phyloP scores from a whole-genome alignment of 2,888 invertebrate species.

The Liodrosophila aerea region DNA sequence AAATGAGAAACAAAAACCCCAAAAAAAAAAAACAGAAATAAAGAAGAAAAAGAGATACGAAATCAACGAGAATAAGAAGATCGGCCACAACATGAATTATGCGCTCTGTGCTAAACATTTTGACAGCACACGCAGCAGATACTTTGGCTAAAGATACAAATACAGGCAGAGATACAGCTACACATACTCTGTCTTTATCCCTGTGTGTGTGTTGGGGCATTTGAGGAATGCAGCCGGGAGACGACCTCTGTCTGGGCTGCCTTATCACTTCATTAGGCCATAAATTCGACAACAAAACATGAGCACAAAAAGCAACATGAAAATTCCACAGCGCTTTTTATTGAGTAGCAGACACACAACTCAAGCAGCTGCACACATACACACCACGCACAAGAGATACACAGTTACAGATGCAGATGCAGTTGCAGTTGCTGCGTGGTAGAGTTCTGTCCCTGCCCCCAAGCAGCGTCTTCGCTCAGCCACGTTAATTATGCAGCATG shows the following conservation, averaged over 20 bases:
- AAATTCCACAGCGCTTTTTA: conserved; percentile 67
- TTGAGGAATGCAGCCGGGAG: conserved; percentile 64
- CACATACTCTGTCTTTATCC: conserved; percentile 23
- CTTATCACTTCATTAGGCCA: conserved; percentile 73
- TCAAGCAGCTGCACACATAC: conserved; percentile 32
- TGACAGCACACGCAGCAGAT: conserved; percentile 67
- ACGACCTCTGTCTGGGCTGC: conserved; percentile 55
- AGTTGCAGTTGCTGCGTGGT: conserved; percentile 32
- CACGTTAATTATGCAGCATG: conserved; percentile 75
- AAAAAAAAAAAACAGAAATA: conserved; percentile 9
- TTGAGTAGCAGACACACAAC: conserved; percentile 40
- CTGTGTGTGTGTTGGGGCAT: conserved; percentile 49
- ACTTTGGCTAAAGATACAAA: conserved; percentile 14
- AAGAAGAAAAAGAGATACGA: conserved; percentile 10
- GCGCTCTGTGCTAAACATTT: conserved; percentile 74
- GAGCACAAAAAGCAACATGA: conserved; percentile 54
- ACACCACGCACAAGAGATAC: conserved; percentile 34
- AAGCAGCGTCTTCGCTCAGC: conserved; percentile 22
- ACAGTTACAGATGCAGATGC: conserved; percentile 42
- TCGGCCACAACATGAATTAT: conserved; percentile 62
- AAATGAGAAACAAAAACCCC: too few species aligned
- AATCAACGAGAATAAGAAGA: conserved; percentile 30
- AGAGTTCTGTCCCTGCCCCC: conserved; percentile 44
- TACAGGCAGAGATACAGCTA: conserved; percentile 23
- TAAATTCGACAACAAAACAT: conserved; percentile 65